phyloP scores from a whole-genome alignment of 1,140 invertebrate genomes.

The Sinella curviseta region DNA sequence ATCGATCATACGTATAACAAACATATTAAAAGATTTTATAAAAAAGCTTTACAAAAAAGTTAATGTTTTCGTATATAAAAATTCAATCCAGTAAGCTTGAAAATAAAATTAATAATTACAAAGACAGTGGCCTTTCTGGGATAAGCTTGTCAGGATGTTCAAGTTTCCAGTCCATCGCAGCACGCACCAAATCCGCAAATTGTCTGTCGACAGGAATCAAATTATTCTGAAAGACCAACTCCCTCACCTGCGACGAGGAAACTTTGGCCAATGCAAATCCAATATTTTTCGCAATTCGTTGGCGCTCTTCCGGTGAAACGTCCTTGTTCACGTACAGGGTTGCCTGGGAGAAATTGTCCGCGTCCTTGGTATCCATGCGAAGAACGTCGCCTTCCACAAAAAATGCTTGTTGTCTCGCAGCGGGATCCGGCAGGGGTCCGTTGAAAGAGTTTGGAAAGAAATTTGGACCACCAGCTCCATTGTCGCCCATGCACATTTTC shows the following conservation, averaged over 20 bases:
- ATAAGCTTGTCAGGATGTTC: slow-evolving; percentile 33
- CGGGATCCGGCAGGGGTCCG: background rate
- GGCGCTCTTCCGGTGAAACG: background rate
- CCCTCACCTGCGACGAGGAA: background rate
- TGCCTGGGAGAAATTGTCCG: slow-evolving; percentile 8
- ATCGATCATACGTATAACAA: too few relatives aligned
- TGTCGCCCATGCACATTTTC: slow-evolving; percentile 43
- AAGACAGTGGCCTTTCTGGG: slow-evolving; percentile 24
- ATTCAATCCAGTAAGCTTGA: too few relatives aligned
- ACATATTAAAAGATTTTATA: too few relatives aligned
- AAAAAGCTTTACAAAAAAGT: too few relatives aligned
- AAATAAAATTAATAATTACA: too few relatives aligned
- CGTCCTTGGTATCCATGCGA: slow-evolving; percentile 2
- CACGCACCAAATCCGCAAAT: background rate
- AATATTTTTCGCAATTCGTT: background rate
- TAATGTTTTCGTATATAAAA: too few relatives aligned
- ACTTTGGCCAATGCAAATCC: background rate
- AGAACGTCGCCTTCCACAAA: slow-evolving; percentile 12
- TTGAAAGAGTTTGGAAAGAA: slow-evolving; percentile 28
- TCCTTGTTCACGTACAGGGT: background rate
- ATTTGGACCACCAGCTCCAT: slow-evolving; percentile 19
- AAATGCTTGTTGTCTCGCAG: background rate
- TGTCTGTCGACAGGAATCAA: background rate
- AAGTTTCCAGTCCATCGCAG: slow-evolving; percentile 26
- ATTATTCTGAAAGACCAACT: background rate